Evolutionary conservation across 2,797 vertebrate genomes (phyloP).

Genomic region (Bradypodion pumilum): DNA sequence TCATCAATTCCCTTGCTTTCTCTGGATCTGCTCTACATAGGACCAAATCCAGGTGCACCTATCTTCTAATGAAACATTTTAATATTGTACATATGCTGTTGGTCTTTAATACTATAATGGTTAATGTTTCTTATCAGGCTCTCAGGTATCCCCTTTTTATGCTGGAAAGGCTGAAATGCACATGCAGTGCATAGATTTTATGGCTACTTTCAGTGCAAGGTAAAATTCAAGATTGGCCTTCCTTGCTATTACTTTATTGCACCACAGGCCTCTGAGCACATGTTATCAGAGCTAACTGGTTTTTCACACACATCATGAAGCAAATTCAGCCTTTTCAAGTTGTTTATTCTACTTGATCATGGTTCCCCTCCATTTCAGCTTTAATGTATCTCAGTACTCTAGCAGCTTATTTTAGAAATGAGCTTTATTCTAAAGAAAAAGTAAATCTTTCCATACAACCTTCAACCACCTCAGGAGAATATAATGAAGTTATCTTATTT

Average conservation of each 20-base stretch:
- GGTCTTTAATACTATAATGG: not conserved
- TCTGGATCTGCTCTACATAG: not conserved
- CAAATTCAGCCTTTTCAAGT: not conserved
- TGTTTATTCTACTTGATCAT: conserved; percentile 1
- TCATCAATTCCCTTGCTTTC: not conserved
- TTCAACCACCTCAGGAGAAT: conserved; percentile 16
- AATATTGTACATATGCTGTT: not conserved
- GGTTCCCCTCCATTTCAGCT: not conserved
- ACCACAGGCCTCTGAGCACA: too few species aligned
- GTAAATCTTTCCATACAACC: conserved; percentile 7
- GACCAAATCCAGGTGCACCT: not conserved
- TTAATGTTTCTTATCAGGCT: not conserved
- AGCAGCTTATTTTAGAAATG: not conserved
- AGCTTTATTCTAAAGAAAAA: not conserved
- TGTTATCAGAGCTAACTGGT: not conserved
- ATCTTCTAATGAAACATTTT: not conserved
- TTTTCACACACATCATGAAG: not conserved
- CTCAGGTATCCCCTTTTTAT: not conserved
- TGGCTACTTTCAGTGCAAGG: not conserved
- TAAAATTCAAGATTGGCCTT: not conserved
- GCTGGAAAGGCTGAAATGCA: not conserved
- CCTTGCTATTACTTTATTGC: not conserved
- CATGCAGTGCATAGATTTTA: not conserved
- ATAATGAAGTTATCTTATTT: conserved; percentile 12
- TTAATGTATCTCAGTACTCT: not conserved